These are phyloP conservation scores for Bujurquina vittata DNA, from an alignment of 2,113 vertebrate species.

Conservation along the genomic window DNA sequence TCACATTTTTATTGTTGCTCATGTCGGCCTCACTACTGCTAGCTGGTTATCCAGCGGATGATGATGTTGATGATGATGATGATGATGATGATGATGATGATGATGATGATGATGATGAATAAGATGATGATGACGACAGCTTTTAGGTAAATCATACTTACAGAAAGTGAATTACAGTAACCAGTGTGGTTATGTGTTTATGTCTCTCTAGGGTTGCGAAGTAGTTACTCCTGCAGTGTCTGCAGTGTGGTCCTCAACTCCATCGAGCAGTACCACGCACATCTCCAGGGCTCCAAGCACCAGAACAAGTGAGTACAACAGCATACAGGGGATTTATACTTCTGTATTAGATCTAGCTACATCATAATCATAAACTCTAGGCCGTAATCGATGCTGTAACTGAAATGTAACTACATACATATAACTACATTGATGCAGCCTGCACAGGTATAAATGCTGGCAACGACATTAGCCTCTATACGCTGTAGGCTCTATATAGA, in stretches of 20 bases:
- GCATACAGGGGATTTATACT: not conserved
- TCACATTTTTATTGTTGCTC: constrained; percentile 31
- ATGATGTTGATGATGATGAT: not conserved
- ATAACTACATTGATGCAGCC: not conserved
- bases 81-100: not conserved
- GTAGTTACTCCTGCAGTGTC: constrained; percentile 83
- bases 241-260: constrained; percentile 85
- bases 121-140: not conserved
- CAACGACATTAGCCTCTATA: not conserved
- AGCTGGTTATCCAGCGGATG: constrained; percentile 12
- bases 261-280: constrained; percentile 85
- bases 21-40: not conserved
- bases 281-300: constrained; percentile 86
- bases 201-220: constrained; percentile 76
- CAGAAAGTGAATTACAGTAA: constrained; percentile 17
- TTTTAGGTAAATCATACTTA: constrained; percentile 1
- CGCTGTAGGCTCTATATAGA: not conserved
- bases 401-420: not conserved
- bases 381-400: not conserved
- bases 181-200: constrained; percentile 21
- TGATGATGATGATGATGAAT: constrained; percentile 6
- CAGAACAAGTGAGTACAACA: constrained; percentile 83
- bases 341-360: not conserved
- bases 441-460: not conserved
- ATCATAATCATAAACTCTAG: no score